phyloP scores from a whole-genome alignment of 2,113 vertebrate species.

The Enhydra lutris region DNA sequence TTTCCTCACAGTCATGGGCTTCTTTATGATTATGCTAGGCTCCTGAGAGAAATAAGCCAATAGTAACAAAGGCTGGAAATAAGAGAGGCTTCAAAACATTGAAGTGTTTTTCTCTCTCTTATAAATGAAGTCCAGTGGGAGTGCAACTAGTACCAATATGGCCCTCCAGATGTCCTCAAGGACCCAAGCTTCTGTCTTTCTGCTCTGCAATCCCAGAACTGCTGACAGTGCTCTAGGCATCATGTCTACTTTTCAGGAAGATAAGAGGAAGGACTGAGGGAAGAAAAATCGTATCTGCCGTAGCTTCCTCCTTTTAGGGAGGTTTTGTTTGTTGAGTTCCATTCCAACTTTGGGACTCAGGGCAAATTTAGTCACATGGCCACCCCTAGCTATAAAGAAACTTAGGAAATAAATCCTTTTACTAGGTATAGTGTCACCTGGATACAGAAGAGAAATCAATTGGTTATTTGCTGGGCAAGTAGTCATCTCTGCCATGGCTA shows the following conservation, averaged over 20 bases:
- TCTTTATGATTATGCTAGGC: background rate
- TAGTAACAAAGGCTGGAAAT: background rate
- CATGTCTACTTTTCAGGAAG: background rate
- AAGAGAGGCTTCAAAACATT: background rate
- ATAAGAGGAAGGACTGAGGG: background rate
- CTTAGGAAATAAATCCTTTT: background rate
- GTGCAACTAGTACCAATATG: background rate
- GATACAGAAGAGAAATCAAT: background rate
- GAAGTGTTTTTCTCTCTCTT: background rate
- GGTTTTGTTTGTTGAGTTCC: background rate
- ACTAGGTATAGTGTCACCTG: background rate
- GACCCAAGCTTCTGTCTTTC: background rate
- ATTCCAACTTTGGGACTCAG: background rate
- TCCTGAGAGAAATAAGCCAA: background rate
- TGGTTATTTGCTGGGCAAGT: background rate
- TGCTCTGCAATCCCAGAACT: background rate
- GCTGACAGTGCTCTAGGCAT: background rate
- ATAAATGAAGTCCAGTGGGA: background rate
- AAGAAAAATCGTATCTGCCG: background rate
- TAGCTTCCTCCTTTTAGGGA: background rate
- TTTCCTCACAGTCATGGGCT: background rate
- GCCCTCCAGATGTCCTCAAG: background rate
- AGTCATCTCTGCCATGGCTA: background rate
- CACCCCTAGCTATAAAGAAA: background rate
- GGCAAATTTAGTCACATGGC: background rate